phyloP scores from a whole-genome alignment of 2,113 vertebrate species.

The Otus sunia region DNA sequence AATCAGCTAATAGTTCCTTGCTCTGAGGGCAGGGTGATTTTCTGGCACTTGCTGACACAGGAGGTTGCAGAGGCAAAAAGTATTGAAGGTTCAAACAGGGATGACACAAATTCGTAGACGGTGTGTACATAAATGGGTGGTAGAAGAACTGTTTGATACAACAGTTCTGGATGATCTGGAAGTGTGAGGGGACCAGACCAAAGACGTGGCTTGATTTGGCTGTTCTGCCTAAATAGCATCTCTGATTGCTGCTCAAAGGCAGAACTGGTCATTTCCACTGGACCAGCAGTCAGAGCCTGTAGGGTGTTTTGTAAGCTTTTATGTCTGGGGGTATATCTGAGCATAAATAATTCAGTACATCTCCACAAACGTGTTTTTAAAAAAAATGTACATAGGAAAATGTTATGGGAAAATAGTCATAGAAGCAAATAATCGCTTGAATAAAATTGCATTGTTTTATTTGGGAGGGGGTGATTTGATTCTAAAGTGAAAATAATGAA shows the following conservation, averaged over 20 bases:
- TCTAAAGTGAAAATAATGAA: neutral
- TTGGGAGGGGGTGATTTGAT: neutral
- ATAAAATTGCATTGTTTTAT: neutral
- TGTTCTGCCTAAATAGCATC: neutral
- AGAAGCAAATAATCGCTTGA: neutral
- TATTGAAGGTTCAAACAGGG: neutral
- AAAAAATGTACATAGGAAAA: neutral
- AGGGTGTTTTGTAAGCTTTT: neutral
- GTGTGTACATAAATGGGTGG: too few relatives aligned
- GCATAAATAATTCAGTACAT: neutral
- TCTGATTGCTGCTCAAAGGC: neutral
- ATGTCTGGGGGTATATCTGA: neutral
- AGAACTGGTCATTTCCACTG: neutral
- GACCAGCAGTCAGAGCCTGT: neutral
- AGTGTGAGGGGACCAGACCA: neutral
- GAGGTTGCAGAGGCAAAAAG: neutral
- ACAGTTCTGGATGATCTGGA: neutral
- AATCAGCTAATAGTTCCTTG: neutral
- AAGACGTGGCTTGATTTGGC: neutral
- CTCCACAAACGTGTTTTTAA: neutral
- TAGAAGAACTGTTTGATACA: neutral
- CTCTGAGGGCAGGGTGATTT: neutral
- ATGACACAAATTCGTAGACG: neutral
- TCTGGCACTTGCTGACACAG: neutral
- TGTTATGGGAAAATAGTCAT: neutral